Base-by-base conservation (phyloP, 2,888 invertebrate genomes). In the Allolobophora icterica region DNA sequence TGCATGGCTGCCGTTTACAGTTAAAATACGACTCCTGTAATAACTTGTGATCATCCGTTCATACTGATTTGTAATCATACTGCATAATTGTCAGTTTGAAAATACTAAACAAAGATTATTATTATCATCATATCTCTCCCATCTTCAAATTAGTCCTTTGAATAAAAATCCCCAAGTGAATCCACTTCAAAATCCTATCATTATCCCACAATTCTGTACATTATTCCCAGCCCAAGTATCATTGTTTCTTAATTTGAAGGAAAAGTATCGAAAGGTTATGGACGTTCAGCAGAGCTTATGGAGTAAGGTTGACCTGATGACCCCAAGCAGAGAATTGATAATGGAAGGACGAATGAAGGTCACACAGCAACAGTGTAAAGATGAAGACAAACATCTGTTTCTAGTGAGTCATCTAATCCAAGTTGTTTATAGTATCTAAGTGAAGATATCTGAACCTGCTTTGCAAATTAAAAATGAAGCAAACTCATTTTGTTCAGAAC, bases 221-320 rank as follows among this genome's bases (percentile, higher is more conserved):
- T 40, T 13, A 40, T 13, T n/a, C n/a, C n/a, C n/a, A n/a, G n/a
- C n/a, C n/a, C n/a, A n/a, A n/a, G n/a, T n/a, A n/a, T n/a, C n/a
- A 40, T 40, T 8, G 17, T 45, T 90, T 52, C 19, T 71, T 83
- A n/a, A 90, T 35, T 87, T 87, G 6, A 35, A 87, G 87, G 87
- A 87, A 87, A 87, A 87, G n/a, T 34, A 35, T 87, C 34, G 87
- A 15, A 87, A 87, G 35, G 87, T 87, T 15, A 35, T 34, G 87
- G 87, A 87, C 87, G 87, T 87, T 34, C 87, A 87, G 87, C 87
- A 87, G 35, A 34, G 87, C 35, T 38, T 87, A 38, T 87, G 87
- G 87, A 38, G 11, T 87, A 87, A 87, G 35, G 38, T 87, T 87
- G 87, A 87, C 34, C 87, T 87, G 30, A 34, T 87, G 87, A 87